Evolutionary conservation across 2,888 invertebrate genomes (phyloP).

Genomic region (Romanomermis culicivorax): DNA sequence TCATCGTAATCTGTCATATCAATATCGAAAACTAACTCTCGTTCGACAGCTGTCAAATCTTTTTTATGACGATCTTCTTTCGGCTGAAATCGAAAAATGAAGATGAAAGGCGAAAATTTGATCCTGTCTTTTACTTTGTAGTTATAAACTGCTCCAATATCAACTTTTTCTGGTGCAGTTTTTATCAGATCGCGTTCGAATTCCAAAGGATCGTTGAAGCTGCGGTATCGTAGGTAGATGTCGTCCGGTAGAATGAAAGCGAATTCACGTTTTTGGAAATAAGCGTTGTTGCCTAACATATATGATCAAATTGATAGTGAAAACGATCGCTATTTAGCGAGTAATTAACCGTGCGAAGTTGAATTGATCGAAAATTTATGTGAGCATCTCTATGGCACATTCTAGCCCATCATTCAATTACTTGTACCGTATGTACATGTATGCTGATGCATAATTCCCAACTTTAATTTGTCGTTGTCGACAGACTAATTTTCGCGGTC

Average conservation of each 20-base stretch:
- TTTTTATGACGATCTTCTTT: constrained; percentile 32
- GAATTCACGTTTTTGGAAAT: constrained; percentile 50
- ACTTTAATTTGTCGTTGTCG: no score
- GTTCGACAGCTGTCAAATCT: constrained; percentile 42
- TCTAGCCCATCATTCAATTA: no score
- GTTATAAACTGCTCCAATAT: constrained; percentile 72
- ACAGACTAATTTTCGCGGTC: no score
- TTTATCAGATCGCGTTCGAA: constrained; percentile 56
- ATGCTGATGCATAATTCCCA: no score
- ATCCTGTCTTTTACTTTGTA: constrained; percentile 23
- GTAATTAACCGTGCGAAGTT: neutral
- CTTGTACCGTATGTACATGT: no score
- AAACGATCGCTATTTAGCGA: neutral
- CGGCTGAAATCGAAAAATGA: constrained; percentile 34
- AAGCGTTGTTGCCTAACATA: constrained; percentile 30
- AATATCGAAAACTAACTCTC: constrained; percentile 93
- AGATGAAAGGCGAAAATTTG: neutral
- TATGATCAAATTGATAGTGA: neutral
- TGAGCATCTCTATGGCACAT: no score
- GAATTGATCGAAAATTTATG: no score
- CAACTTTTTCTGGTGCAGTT: constrained; percentile 70
- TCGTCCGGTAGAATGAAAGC: constrained; percentile 82
- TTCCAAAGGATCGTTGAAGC: constrained; percentile 55
- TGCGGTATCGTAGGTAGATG: constrained; percentile 70
- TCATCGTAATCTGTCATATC: constrained; percentile 99